Evolutionary conservation across 2,113 vertebrate species (phyloP).

Genomic region (Crotalus viridis): DNA sequence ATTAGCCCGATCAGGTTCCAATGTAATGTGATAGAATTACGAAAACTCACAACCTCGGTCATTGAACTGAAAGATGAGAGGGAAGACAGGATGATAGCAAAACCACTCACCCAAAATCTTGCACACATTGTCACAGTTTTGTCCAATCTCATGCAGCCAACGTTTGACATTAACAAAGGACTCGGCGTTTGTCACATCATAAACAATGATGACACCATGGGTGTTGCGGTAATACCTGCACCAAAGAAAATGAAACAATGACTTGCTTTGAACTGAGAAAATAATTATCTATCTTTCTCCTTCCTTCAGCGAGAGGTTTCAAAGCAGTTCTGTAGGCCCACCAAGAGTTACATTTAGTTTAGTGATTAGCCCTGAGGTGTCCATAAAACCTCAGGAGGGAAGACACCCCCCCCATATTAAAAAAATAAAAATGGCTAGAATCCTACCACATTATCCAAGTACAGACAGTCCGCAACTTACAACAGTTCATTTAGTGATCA

Average conservation of each 20-base stretch:
- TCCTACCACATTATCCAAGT: neutral
- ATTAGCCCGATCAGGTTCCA: neutral
- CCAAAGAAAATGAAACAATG: neutral
- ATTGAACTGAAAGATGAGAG: neutral
- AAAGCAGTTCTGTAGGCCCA: neutral
- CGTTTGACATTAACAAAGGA: constrained; percentile 83
- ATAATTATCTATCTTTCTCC: neutral
- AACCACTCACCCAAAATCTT: constrained; percentile 77
- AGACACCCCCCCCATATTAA: neutral
- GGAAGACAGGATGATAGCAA: too few species aligned
- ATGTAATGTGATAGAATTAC: neutral
- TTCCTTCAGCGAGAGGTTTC: neutral
- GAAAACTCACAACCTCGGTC: too few species aligned
- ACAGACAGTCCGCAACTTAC: neutral
- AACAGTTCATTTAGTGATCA: neutral
- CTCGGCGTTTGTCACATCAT: constrained; percentile 83
- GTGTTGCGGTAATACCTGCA: constrained; percentile 84
- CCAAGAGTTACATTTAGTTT: neutral
- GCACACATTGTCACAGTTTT: constrained; percentile 84
- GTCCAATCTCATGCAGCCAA: constrained; percentile 82
- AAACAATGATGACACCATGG: constrained; percentile 83
- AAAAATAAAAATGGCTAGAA: neutral
- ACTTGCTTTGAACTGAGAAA: neutral
- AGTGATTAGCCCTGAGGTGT: neutral
- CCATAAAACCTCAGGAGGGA: neutral